Conservation (phyloP, 2,888 invertebrate species). For the Himalopsyche tibetana region DNA sequence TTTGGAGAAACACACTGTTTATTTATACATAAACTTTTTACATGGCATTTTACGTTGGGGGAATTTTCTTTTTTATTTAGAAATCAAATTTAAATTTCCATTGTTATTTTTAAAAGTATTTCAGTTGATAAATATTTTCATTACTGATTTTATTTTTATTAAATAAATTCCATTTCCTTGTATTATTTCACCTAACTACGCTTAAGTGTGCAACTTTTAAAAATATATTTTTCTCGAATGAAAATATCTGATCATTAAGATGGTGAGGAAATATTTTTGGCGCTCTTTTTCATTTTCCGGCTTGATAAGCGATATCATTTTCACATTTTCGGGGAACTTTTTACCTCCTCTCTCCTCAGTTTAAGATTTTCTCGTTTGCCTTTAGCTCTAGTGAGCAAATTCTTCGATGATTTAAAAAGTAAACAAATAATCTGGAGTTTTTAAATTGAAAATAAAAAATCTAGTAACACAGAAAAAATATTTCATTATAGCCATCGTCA, state of each 20-base stretch:
- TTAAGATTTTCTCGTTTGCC: constrained; percentile 1
- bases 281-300: constrained; percentile 31
- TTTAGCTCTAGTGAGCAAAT: constrained; percentile 9
- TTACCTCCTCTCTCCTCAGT: not conserved
- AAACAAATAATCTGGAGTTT: constrained; percentile 15
- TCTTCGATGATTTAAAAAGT: constrained; percentile 8
- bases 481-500: not conserved
- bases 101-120: too few relatives aligned
- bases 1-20: too few relatives aligned
- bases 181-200: not conserved
- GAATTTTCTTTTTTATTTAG: too few relatives aligned
- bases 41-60: too few relatives aligned
- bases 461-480: not conserved
- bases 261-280: constrained; percentile 20
- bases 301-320: constrained; percentile 34
- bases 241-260: constrained; percentile 26
- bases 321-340: constrained; percentile 12
- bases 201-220: not conserved
- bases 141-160: too few relatives aligned
- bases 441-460: constrained; percentile 15
- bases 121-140: too few relatives aligned
- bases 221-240: not conserved
- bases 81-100: too few relatives aligned
- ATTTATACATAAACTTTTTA: too few relatives aligned
- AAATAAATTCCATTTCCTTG: not conserved